Evolutionary conservation across 2,113 vertebrate species (phyloP), one percentile per base, ranked within the genome.

Genomic region (Rhabdomys dilectus): DNA sequence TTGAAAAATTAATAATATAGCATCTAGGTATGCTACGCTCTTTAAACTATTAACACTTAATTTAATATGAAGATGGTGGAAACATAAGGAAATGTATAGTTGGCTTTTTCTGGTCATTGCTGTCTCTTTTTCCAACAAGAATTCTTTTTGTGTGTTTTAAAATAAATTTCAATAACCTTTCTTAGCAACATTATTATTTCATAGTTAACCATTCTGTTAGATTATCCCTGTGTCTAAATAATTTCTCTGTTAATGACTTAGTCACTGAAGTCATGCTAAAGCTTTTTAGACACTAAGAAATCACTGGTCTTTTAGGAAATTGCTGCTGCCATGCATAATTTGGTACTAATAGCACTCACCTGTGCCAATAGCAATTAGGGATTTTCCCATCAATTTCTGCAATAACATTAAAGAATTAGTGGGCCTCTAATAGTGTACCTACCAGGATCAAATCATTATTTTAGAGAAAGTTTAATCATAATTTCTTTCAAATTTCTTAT

Each of bases 401-500:
- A 84, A 75, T n/a, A 78, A 94, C 29, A 64, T 97, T 72, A 96
- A 97, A 94, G 91, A 97, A 91, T 97, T 96, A 94, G 93, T 91
- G 90, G 77, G 70, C 87, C 91, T 95, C 12, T 82, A 88, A 51
- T 34, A 82, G 60, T 89, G n/a, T n/a, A 91, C n/a, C 89, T 97
- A 95, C 62, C 12, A 93, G 51, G 73, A 97, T 94, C 73, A 96
- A 89, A 95, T 96, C 84, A 88, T 96, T 82, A 60, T 97, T 94
- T 95, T 42, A 91, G 45, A 87, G 26, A 9, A 89, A 78, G 4
- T 91, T 66, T 89, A 62, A 90, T 96, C 80, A 92, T 73, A 96
- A 86, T 94, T 88, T 19, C 31, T 45, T 92, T 85, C 36, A 29
- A 48, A 66, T 70, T 48, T 58, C 45, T 77, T 56, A 68, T 68